Conservation (phyloP, 2,797 vertebrate species). For the Cyclura pinguis region DNA sequence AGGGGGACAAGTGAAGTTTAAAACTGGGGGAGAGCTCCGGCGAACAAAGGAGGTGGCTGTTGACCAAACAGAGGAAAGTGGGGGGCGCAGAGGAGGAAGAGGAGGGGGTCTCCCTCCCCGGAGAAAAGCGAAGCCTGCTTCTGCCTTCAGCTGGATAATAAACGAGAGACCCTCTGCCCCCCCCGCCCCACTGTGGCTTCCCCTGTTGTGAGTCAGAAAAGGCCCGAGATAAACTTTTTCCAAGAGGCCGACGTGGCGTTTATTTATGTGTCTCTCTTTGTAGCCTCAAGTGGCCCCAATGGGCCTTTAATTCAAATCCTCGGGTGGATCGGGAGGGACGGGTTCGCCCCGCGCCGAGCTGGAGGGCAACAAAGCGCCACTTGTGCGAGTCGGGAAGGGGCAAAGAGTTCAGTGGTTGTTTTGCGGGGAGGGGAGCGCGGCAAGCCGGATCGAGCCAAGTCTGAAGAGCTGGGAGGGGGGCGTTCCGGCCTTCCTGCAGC, state of each 20-base stretch:
- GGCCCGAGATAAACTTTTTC: constrained; percentile 80
- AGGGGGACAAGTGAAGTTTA: constrained; percentile 84
- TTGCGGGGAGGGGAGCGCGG: constrained; percentile 14
- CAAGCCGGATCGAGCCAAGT: constrained; percentile 73
- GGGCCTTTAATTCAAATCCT: constrained; percentile 75
- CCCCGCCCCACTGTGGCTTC: constrained; percentile 50
- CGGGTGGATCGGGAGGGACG: constrained; percentile 64
- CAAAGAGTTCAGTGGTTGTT: constrained; percentile 77
- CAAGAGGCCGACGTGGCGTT: constrained; percentile 80
- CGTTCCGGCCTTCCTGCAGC: constrained; percentile 25
- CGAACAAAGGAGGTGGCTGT: constrained; percentile 88
- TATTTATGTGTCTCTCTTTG: constrained; percentile 82
- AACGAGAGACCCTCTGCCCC: constrained; percentile 61
- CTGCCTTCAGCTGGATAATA: constrained; percentile 78
- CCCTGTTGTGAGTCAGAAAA: constrained; percentile 81
- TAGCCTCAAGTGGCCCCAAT: constrained; percentile 77
- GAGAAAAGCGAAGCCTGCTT: constrained; percentile 64
- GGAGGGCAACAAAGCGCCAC: constrained; percentile 75
- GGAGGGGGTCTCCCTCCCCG: not conserved
- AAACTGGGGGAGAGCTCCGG: constrained; percentile 84
- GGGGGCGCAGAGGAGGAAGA: not conserved
- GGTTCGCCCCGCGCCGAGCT: constrained; percentile 71
- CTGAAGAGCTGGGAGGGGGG: constrained; percentile 63
- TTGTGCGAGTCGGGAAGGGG: constrained; percentile 69
- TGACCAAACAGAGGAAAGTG: constrained; percentile 47